Evolutionary conservation across 2,113 vertebrate genomes (phyloP).

Genomic region (Hystrix cristata): DNA sequence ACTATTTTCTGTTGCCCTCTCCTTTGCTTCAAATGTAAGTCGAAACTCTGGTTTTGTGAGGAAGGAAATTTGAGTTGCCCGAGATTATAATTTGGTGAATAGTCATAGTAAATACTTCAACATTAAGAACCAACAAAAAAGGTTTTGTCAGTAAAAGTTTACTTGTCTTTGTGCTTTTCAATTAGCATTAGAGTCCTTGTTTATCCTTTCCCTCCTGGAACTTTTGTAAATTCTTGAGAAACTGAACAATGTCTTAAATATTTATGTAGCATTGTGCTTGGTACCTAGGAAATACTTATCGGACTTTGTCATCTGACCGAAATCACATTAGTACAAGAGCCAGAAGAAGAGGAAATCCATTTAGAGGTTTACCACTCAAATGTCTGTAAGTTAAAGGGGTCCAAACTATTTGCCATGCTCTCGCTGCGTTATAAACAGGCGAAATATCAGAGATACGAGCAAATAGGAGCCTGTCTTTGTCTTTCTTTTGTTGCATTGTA

Average conservation of each 20-base stretch:
- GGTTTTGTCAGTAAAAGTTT: background rate
- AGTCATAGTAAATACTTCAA: background rate
- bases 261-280: background rate
- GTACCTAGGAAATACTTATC: background rate
- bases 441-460: background rate
- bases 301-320: background rate
- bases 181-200: background rate
- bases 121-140: background rate
- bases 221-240: conserved; percentile 56
- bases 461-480: background rate
- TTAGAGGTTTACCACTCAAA: background rate
- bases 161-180: background rate
- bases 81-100: conserved; percentile 27
- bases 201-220: background rate
- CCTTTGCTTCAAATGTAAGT: conserved; percentile 1
- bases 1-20: background rate
- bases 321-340: background rate
- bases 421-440: background rate
- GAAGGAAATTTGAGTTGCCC: conserved; percentile 58
- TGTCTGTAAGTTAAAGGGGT: background rate
- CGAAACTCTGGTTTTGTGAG: background rate
- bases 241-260: background rate
- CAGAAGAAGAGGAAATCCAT: background rate
- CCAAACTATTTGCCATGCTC: background rate
- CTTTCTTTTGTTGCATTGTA: background rate